Base-by-base conservation (phyloP, 1,140 invertebrate genomes). In the Tigriopus japonicus region DNA sequence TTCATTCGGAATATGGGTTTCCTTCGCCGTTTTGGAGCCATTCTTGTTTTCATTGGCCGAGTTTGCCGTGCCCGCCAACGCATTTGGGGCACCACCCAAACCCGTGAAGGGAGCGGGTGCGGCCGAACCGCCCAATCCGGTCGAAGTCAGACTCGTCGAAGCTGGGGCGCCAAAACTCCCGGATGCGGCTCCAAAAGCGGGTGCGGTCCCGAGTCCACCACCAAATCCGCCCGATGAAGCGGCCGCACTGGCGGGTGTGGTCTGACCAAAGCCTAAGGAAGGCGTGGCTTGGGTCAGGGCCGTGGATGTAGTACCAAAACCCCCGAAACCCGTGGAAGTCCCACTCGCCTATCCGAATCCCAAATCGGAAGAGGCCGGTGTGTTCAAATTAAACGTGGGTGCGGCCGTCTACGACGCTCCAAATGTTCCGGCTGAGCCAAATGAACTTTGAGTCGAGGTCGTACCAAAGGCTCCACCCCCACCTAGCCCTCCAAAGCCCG, bases 1-100 rank as follows among this genome's bases (percentile, higher is more conserved):
- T 23, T 58, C 55, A 42, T 58, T 58, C 3, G 55, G 55, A 10
- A 58, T 58, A 9, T 40, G 24, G 14, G 7, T 58, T 43, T 58
- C 55, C 28, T 58, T 58, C 3, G 42, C 21, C 5, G 24, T 41
- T 28, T 35, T 58, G 41, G 21, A 28, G n/a, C 28, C 40, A 17
- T 41, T 41, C 14, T 58, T 58, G n/a, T 28, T 14, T 2, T 58
- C 55, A 17, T 40, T 41, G n/a, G 55, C 17, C 23, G 45, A 49
- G 28, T 35, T 35, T 2, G 45, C 21, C 45, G 45, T 49, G 45
- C n/a, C 45, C n/a, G 45, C 21, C 21, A 21, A 12, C 3, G 45
- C 45, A 15, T 15, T 21, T 21, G 21, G 21, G n/a, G 45, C 21
- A 6, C 45, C 45, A 6, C 45, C 45, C 45, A 49, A 49, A 3